phyloP scores from a whole-genome alignment of 37 sponge, comb jelly and placozoan genomes.

The Bolinopsis microptera region DNA sequence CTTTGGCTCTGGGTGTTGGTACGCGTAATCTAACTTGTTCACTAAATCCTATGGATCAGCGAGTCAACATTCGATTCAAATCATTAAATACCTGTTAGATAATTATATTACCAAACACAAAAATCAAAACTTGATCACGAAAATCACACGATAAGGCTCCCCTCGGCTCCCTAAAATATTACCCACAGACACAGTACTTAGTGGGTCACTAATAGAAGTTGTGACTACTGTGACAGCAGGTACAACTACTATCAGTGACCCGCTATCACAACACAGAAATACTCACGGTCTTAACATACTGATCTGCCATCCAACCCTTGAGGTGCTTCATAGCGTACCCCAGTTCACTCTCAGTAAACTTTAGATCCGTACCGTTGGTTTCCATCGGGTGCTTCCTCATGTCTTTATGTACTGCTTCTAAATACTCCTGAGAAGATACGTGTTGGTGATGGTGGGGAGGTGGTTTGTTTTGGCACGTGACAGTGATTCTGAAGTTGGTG shows the following conservation, averaged over 20 bases:
- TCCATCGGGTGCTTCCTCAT: slow-evolving; percentile 24
- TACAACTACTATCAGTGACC: no score
- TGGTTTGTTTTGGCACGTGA: no score
- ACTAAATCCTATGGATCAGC: slow-evolving; percentile 27
- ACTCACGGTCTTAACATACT: slow-evolving; percentile 46
- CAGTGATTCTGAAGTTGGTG: no score
- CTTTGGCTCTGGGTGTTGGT: slow-evolving; percentile 75
- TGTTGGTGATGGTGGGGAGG: not conserved
- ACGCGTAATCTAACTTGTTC: slow-evolving; percentile 66
- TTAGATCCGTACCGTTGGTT: not conserved
- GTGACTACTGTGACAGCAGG: no score
- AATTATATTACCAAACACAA: not conserved
- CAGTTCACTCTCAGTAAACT: slow-evolving; percentile 31
- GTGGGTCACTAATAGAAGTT: no score
- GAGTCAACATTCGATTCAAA: not conserved
- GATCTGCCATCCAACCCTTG: slow-evolving; percentile 55
- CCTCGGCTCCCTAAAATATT: no score
- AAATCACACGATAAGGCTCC: no score
- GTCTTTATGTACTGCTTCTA: slow-evolving; percentile 12
- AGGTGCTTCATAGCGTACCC: slow-evolving; percentile 65
- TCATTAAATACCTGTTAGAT: not conserved
- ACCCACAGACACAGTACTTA: no score
- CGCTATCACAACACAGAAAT: no score
- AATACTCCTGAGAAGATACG: slow-evolving; percentile 23
- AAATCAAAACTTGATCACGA: no score